Evolutionary conservation across 1,140 invertebrate species (phyloP).

Genomic region (Zaprionus vittiger): DNA sequence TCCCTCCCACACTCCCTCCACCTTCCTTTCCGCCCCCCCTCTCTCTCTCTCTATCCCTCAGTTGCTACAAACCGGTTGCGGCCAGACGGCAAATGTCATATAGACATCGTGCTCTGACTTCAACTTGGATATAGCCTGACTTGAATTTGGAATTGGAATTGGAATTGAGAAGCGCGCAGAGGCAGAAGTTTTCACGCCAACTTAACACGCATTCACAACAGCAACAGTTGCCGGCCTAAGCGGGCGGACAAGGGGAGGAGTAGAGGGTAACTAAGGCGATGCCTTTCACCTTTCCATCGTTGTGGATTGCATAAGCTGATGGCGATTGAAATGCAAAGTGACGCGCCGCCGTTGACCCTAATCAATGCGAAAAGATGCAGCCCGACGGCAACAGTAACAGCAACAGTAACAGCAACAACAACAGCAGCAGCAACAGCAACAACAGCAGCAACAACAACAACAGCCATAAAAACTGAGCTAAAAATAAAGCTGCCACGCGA

Average conservation of each 20-base stretch:
- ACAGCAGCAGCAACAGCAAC: constrained; percentile 4
- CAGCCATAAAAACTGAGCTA: constrained; percentile 1
- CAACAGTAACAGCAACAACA: constrained; percentile 15
- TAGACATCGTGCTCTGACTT: constrained; percentile 20
- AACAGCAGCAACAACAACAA: neutral
- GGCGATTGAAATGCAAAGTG: constrained; percentile 53
- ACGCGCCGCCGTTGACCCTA: constrained; percentile 50
- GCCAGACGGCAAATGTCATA: constrained; percentile 47
- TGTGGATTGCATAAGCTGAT: constrained; percentile 47
- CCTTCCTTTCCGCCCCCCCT: neutral
- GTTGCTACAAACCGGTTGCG: constrained; percentile 34
- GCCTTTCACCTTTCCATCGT: constrained; percentile 55
- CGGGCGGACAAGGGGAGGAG: neutral
- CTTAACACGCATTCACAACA: constrained; percentile 42
- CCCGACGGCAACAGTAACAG: constrained; percentile 26
- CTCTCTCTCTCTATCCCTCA: neutral
- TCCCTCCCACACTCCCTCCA: neutral
- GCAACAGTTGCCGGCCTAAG: neutral
- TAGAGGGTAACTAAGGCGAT: constrained; percentile 5
- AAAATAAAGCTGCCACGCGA: constrained; percentile 1
- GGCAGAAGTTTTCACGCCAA: constrained; percentile 55
- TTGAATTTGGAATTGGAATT: constrained; percentile 50
- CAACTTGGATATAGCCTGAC: constrained; percentile 13
- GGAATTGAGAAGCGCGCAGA: constrained; percentile 36
- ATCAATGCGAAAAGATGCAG: constrained; percentile 59